These are phyloP conservation scores for Drosophila atripex DNA, from an alignment of 2,888 invertebrate genomes.

Conservation along the genomic window DNA sequence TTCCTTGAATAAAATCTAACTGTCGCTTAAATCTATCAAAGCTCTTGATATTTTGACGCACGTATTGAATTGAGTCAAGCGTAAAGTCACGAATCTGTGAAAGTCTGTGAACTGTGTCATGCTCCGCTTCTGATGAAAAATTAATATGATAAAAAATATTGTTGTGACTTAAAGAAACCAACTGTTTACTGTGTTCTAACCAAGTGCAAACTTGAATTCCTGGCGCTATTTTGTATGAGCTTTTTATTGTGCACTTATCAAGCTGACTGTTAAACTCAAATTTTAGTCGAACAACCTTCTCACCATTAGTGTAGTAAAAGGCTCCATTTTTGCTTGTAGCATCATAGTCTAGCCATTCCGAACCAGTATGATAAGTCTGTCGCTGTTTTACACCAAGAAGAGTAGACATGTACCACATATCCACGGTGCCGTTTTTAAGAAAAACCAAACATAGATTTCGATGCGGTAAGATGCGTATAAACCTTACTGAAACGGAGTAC, in stretches of 20 bases:
- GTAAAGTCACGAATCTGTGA: conserved; percentile 61
- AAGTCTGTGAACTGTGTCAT: conserved; percentile 6
- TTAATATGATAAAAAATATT: conserved; percentile 81
- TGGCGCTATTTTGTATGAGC: conserved; percentile 64
- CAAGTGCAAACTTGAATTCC: conserved; percentile 81
- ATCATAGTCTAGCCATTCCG: conserved; percentile 71
- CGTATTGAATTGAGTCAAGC: conserved; percentile 6
- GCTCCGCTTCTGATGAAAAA: conserved; percentile 27
- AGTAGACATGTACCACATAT: conserved; percentile 80
- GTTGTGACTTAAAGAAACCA: conserved; percentile 82
- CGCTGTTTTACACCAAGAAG: conserved; percentile 63
- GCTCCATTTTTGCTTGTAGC: conserved; percentile 59
- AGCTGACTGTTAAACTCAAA: conserved; percentile 62
- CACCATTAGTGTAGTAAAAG: conserved; percentile 78
- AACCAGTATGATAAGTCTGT: conserved; percentile 68
- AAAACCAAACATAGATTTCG: conserved; percentile 73
- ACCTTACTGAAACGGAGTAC: conserved; percentile 67
- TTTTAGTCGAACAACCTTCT: conserved; percentile 70
- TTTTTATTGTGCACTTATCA: conserved; percentile 67
- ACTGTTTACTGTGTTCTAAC: conserved; percentile 68
- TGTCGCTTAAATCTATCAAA: conserved; percentile 50
- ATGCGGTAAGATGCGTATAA: conserved; percentile 64
- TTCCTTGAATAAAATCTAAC: conserved; percentile 29
- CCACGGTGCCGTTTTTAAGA: conserved; percentile 79
- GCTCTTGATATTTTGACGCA: conserved; percentile 48